These are phyloP conservation scores for Calephelis perditalis DNA, from an alignment of 2,888 invertebrate species.

Conservation along the genomic window DNA sequence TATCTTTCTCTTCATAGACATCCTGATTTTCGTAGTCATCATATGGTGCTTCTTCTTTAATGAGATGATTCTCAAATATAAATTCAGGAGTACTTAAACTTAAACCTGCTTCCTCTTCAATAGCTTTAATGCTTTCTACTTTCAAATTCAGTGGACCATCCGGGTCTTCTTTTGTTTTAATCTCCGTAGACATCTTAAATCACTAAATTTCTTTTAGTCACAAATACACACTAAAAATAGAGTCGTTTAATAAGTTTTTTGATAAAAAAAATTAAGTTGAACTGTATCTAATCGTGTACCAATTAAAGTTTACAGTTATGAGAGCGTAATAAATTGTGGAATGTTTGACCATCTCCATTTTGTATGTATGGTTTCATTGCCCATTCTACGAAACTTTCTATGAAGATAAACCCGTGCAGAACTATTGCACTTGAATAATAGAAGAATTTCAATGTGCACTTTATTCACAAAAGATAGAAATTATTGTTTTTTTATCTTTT, in stretches of 20 bases:
- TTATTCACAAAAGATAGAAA: neutral
- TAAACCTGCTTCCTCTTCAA: neutral
- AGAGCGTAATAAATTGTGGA: constrained; percentile 5
- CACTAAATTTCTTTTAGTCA: too few relatives aligned
- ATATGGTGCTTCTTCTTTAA: neutral
- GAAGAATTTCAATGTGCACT: neutral
- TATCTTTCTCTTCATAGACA: neutral
- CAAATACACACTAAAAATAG: too few relatives aligned
- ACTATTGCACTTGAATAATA: neutral
- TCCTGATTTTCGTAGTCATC: neutral
- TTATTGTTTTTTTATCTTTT: too few relatives aligned
- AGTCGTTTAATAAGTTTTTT: neutral
- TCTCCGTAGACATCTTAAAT: neutral
- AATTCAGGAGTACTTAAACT: constrained; percentile 1
- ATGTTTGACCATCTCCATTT: constrained; percentile 14
- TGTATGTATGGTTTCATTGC: constrained; percentile 31
- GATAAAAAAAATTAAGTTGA: constrained; percentile 1
- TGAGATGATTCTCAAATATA: constrained; percentile 6
- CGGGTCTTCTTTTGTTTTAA: neutral
- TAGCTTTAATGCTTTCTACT: neutral
- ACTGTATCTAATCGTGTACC: neutral
- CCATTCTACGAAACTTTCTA: constrained; percentile 26
- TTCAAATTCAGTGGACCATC: constrained; percentile 6
- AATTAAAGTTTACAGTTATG: constrained; percentile 13
- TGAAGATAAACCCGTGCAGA: neutral